Conservation (phyloP, 23 tunicate species). For the Phallusia fumigata region DNA sequence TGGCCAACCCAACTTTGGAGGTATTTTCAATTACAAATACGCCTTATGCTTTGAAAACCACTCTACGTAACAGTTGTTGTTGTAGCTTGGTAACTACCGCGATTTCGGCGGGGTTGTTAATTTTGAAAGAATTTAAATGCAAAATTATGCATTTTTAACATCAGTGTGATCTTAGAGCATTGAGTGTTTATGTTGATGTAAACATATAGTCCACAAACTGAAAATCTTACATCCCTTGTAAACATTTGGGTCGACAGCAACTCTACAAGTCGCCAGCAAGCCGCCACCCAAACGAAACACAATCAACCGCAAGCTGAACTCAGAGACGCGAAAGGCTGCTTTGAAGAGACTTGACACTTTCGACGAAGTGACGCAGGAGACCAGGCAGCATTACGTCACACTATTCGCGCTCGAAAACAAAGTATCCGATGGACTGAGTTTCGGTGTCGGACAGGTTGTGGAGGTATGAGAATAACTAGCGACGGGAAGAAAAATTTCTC, state of each 20-base stretch:
- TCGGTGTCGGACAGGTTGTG: slow-evolving; percentile 36
- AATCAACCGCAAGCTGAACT: slow-evolving; percentile 22
- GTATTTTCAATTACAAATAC: too few species aligned
- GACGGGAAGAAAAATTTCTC: too few species aligned
- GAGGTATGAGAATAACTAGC: background rate
- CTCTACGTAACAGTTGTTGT: too few species aligned
- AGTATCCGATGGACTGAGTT: slow-evolving; percentile 55
- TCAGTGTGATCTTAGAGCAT: too few species aligned
- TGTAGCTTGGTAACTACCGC: too few species aligned
- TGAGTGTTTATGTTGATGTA: too few species aligned
- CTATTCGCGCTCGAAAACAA: slow-evolving; percentile 26
- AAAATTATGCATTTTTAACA: too few species aligned
- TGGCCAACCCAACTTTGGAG: background rate
- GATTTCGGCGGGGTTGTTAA: too few species aligned
- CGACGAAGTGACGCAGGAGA: background rate
- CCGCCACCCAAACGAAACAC: slow-evolving; percentile 39
- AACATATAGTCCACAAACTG: too few species aligned
- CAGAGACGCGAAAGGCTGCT: background rate
- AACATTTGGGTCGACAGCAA: background rate
- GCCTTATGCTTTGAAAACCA: too few species aligned
- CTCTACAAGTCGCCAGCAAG: background rate
- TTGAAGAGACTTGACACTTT: slow-evolving; percentile 1
- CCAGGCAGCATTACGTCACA: slow-evolving; percentile 23
- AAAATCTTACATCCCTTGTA: too few species aligned
- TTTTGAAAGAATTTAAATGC: too few species aligned